phyloP scores from a whole-genome alignment of 2,797 vertebrate genomes.

The Morelia viridis region DNA sequence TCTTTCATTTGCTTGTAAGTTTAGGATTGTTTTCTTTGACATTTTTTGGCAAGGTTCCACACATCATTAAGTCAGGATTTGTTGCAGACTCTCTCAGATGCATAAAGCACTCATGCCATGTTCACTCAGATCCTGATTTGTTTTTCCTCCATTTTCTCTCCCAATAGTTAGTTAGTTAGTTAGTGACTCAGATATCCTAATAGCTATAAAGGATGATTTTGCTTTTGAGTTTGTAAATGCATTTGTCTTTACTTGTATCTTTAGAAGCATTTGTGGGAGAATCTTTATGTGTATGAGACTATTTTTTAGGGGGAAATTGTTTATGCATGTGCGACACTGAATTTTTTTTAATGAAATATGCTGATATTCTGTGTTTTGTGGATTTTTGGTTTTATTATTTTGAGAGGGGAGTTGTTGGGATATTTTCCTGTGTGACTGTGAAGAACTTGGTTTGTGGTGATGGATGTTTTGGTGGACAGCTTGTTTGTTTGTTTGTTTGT shows the following conservation, averaged over 20 bases:
- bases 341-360: not conserved
- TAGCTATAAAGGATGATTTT: not conserved
- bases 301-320: not conserved
- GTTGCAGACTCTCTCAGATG: not conserved
- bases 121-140: not conserved
- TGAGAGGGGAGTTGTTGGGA: not conserved
- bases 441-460: not conserved
- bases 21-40: not conserved
- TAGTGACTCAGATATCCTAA: not conserved
- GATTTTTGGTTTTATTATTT: not conserved
- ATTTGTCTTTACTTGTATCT: not conserved
- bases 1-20: not conserved
- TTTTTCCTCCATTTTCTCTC: not conserved
- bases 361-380: not conserved
- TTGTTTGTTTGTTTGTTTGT: not conserved
- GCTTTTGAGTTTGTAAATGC: not conserved
- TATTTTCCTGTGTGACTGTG: not conserved
- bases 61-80: not conserved
- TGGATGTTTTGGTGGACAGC: not conserved
- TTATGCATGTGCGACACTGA: not conserved
- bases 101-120: not conserved
- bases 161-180: no score
- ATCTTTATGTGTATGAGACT: not conserved
- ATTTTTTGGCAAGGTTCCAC: not conserved
- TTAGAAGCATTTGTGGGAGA: not conserved